Evolutionary conservation across 2,888 invertebrate genomes (phyloP), one percentile per base, ranked within the genome.

Genomic region (Drosophila quinaria): DNA sequence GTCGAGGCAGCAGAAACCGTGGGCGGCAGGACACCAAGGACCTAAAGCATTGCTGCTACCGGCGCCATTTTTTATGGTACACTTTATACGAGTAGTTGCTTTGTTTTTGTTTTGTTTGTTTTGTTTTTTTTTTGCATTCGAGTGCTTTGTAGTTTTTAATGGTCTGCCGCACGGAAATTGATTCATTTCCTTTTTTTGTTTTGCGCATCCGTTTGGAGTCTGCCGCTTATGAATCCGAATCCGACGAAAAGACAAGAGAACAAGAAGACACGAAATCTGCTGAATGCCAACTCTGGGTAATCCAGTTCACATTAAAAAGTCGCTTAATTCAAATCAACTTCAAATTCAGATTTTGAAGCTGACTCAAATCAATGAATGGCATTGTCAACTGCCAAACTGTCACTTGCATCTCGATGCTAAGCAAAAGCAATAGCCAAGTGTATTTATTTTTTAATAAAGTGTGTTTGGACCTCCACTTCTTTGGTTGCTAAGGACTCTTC

Each of bases 141-240:
- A 63, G 71, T 70, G 81, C 75, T 78, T 87, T 74, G 78, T 87
- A 84, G 81, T 87, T 84, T 89, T 78, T 89, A 84, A 89, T 78
- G 82, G 88, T 82, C 70, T 85, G 86, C 78, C 68, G 61, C 73
- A 80, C 80, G 86, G 86, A 87, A 87, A 89, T 87, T 87, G 86
- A 89, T 86, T 87, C 80, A 87, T 87, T 87, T 87, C 86, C 86
- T 75, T 62, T 80, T 74, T 84, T 78, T 80, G 89, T 70, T 80
- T 74, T 67, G 58, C 83, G 74, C 71, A 70, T 83, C 82, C 82
- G 80, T 31, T 59, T 47, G 42, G 55, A 64, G 70, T 64, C 62
- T 62, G 72, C 33, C 60, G 59, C 42, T 59, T 42, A 6, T 54
- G 42, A 31, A 50, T 52, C 31, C 8, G 11, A 25, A 25, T 25